These are phyloP conservation scores for Sebastes taczanowskii DNA, from an alignment of 2,797 vertebrate species.

Conservation along the genomic window DNA sequence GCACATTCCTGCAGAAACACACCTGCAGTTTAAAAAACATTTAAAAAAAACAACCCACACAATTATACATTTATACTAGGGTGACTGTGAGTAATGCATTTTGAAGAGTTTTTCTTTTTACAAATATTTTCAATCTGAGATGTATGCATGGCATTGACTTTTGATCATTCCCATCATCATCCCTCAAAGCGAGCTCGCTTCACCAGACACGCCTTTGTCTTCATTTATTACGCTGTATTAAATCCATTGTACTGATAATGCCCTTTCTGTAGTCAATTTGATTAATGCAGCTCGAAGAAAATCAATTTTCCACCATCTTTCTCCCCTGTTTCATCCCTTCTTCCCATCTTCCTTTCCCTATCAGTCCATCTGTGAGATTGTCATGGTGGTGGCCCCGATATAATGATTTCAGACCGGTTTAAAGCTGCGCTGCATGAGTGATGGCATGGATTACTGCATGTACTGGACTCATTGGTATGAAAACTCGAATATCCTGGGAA, in stretches of 20 bases:
- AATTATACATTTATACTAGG: background rate
- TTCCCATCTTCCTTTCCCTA: conserved; percentile 36
- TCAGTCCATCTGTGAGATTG: conserved; percentile 57
- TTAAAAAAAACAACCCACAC: background rate
- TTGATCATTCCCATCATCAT: conserved; percentile 55
- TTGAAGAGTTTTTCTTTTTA: conserved; percentile 1
- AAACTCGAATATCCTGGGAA: conserved; percentile 40
- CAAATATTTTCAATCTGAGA: conserved; percentile 23
- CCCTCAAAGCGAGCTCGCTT: conserved; percentile 60
- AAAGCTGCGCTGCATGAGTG: conserved; percentile 55
- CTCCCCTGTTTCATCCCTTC: conserved; percentile 44
- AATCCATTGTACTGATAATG: conserved; percentile 77
- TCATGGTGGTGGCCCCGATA: conserved; percentile 56
- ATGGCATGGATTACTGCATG: conserved; percentile 47
- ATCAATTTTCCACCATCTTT: conserved; percentile 73
- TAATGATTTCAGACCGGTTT: conserved; percentile 65
- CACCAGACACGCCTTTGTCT: conserved; percentile 67
- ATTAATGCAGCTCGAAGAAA: conserved; percentile 75
- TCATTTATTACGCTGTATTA: conserved; percentile 74
- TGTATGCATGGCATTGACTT: conserved; percentile 24
- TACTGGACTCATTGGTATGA: conserved; percentile 42
- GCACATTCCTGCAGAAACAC: background rate
- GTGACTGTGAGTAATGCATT: conserved; percentile 4
- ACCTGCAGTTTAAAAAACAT: background rate
- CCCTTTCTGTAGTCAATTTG: conserved; percentile 73